Evolutionary conservation across 2,797 vertebrate species (phyloP), one percentile per base, ranked within the genome.

Genomic region (Stomatorhinus walkeri): DNA sequence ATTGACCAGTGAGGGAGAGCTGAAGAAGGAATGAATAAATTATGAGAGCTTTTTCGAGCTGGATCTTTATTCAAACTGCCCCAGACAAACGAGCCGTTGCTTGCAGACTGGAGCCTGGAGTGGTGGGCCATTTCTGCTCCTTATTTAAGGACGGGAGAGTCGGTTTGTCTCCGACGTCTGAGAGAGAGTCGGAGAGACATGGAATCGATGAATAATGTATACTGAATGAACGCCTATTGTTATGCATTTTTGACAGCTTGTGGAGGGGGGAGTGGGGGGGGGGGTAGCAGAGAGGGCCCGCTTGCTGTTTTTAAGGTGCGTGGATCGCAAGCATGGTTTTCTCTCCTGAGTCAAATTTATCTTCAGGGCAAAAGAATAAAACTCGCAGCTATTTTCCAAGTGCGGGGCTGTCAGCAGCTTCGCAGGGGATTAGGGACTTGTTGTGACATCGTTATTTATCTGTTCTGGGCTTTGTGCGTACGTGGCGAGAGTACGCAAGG

Each of bases 371-470:
- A 36, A 52, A 84, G 84, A 88, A 83, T 8, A 46, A 46, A 84
- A 83, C 54, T 43, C 40, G 28, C 52, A 54, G 52, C 32, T 40
- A 46, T 88, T 84, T 61, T 61, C 61, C 28, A 2, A 52, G 54
- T 8, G 24, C 36, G 48, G 51, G 79, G 52, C 79, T 85, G 85
- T 88, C 40, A 51, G 88, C 32, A 24, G 36, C 22, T 64, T 48
- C 4, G 24, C 4, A 0, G 24, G 40, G 88, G 76, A 85, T 85
- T 85, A 85, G 79, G 88, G 79, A 85, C 24, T 84, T 88, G 88
- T 88, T 85, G 52, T 83, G 88, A 84, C 88, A 88, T 64, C 54
- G 46, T 88, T 61, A 88, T 88, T 88, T 88, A 59, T 88, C 52
- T 84, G 52, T 84, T 48, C 49, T 22, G 61, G 46, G 87, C n/a